Conservation (phyloP, 2,888 invertebrate species). For the Timema podura region DNA sequence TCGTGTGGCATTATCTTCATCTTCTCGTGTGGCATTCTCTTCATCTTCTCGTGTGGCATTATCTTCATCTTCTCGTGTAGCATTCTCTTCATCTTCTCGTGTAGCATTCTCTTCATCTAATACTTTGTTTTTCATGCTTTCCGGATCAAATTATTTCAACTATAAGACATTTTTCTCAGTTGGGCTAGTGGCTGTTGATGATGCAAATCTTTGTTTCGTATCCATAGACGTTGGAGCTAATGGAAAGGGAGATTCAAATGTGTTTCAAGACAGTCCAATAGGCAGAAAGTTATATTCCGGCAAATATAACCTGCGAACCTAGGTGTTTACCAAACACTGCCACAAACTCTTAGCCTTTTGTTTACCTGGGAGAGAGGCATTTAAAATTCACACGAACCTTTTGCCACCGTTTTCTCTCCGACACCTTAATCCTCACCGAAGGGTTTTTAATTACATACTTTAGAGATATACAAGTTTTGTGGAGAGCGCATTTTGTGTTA, state of each 20-base stretch:
- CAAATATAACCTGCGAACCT: background rate
- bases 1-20: too few relatives aligned
- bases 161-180: conserved; percentile 7
- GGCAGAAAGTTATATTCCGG: conserved; percentile 8
- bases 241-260: conserved; percentile 4
- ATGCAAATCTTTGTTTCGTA: conserved; percentile 4
- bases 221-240: conserved; percentile 14
- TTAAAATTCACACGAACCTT: background rate
- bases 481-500: background rate
- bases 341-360: background rate
- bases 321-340: background rate
- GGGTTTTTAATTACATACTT: conserved; percentile 2
- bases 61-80: too few relatives aligned
- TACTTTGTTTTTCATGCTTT: too few relatives aligned
- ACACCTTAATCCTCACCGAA: background rate
- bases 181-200: conserved; percentile 7
- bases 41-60: too few relatives aligned
- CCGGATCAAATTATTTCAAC: background rate
- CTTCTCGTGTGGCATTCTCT: too few relatives aligned
- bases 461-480: background rate
- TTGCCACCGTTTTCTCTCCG: background rate
- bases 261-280: conserved; percentile 1
- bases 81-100: too few relatives aligned
- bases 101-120: too few relatives aligned
- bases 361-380: background rate